phyloP scores from a whole-genome alignment of 2,888 invertebrate species.

The Sympetrum striolatum region DNA sequence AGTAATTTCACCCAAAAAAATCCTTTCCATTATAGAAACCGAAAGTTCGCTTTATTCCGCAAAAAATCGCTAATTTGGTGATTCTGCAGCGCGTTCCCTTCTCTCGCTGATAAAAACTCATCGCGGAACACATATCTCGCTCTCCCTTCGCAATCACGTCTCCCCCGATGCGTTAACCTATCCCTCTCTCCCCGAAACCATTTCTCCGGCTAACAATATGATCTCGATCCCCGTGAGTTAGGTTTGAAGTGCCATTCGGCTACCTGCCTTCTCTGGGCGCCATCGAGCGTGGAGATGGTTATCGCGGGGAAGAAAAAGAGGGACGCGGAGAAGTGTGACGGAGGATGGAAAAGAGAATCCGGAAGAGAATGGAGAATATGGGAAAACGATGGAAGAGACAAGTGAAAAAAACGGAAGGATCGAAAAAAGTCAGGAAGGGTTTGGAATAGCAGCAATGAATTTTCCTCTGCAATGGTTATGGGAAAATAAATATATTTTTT shows the following conservation, averaged over 20 bases:
- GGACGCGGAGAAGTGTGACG: background rate
- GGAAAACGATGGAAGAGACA: background rate
- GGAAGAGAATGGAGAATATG: background rate
- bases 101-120: background rate
- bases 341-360: background rate
- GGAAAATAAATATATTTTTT: too few species aligned
- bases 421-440: background rate
- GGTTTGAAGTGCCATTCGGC: constrained; percentile 11
- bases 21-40: too few species aligned
- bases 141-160: background rate
- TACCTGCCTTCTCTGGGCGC: background rate
- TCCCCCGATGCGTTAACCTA: background rate
- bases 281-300: constrained; percentile 6
- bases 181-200: background rate
- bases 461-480: too few species aligned
- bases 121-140: background rate
- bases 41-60: too few species aligned
- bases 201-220: constrained; percentile 7
- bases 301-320: background rate
- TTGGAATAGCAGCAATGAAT: background rate
- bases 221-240: background rate
- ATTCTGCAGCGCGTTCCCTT: too few species aligned
- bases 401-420: background rate
- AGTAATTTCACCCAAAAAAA: too few species aligned
- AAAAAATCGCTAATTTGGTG: too few species aligned